phyloP scores from a whole-genome alignment of 2,888 invertebrate species.

The Sinotaia quadrata region DNA sequence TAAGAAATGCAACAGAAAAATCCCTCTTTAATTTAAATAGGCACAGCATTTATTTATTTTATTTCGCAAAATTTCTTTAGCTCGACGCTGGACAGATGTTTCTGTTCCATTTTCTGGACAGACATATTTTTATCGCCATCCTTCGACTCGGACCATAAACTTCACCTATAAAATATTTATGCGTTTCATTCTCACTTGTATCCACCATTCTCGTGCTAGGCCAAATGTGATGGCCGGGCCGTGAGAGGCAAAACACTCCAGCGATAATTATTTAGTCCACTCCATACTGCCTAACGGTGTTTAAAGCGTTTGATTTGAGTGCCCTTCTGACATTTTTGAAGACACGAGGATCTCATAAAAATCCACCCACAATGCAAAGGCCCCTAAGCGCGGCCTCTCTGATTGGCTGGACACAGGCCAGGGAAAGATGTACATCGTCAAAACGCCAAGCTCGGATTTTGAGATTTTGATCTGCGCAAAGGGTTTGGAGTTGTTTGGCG shows the following conservation, averaged over 20 bases:
- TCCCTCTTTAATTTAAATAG: too few species aligned
- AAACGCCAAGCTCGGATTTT: not conserved
- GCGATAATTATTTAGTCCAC: slow-evolving; percentile 4
- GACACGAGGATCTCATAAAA: slow-evolving; percentile 10
- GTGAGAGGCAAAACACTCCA: not conserved
- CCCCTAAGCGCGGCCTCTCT: not conserved
- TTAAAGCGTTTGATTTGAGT: slow-evolving; percentile 6
- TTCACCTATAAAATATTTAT: too few species aligned
- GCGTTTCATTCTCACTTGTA: too few species aligned
- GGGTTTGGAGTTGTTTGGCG: not conserved
- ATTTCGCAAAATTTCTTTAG: too few species aligned
- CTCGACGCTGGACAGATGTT: too few species aligned
- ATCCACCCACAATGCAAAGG: not conserved
- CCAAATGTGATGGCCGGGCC: not conserved
- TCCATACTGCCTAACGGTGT: not conserved
- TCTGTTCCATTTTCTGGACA: too few species aligned
- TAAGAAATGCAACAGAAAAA: too few species aligned
- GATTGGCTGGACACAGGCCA: not conserved
- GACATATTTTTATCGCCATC: too few species aligned
- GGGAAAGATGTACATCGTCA: not conserved
- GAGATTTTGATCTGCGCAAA: slow-evolving; percentile 1
- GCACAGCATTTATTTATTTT: too few species aligned
- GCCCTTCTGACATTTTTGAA: slow-evolving; percentile 7
- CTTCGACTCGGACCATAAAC: not conserved
- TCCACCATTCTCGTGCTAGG: too few species aligned